Percentiles rank a stretch among this genome's conserved stretches.
Conservation (phyloP, 2,797 vertebrate species). For the Tokudaia muenninki region DNA sequence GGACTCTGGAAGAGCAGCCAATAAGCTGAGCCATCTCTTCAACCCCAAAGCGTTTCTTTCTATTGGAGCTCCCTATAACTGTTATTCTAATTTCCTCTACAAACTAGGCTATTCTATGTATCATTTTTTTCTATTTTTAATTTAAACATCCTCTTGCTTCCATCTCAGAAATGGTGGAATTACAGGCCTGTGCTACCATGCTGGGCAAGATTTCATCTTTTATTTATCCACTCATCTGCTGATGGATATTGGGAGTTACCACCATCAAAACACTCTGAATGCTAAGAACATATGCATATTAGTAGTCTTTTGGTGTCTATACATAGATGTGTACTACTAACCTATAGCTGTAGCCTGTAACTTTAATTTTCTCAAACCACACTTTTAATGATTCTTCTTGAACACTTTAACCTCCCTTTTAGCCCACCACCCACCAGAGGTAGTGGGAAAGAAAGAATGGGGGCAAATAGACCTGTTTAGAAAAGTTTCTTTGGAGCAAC, state of each 20-base stretch:
- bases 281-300: background rate
- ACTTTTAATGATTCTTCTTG: background rate
- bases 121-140: background rate
- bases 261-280: background rate
- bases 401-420: background rate
- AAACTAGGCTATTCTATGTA: background rate
- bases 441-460: background rate
- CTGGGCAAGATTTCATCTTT: background rate
- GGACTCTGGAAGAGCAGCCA: background rate
- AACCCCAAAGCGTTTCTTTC: background rate
- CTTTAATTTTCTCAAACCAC: background rate
- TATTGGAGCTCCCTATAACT: background rate
- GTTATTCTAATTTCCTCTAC: background rate
- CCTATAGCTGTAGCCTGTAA: background rate
- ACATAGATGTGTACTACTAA: background rate
- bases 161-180: background rate
- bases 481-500: background rate
- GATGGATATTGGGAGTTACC: background rate
- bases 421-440: background rate
- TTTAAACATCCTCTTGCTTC: background rate
- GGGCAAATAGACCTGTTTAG: background rate
- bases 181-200: background rate
- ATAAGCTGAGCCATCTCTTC: background rate
- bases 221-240: background rate
- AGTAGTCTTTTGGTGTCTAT: background rate